A percentile compares a stretch with the other conserved stretches of the same genome.
phyloP scores from a whole-genome alignment of 2,113 vertebrate genomes.

The Australoheros scitulus region DNA sequence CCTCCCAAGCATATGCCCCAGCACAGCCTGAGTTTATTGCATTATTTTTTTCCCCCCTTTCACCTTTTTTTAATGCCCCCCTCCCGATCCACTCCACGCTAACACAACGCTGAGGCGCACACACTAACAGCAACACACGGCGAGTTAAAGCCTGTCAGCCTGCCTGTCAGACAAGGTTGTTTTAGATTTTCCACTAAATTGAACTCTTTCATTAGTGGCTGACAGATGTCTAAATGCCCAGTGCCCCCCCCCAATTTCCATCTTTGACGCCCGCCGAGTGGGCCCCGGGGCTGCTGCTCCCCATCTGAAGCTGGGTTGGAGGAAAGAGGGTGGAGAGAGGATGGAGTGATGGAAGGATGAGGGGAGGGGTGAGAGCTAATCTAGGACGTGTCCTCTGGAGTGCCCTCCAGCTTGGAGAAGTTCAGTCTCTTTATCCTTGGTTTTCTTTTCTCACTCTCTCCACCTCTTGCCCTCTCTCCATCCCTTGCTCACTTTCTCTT shows the following conservation, averaged over 20 bases:
- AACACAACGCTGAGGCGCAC: conserved; percentile 18
- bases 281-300: conserved; percentile 37
- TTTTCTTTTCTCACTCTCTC: conserved; percentile 16
- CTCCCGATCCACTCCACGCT: conserved; percentile 22
- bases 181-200: conserved; percentile 80
- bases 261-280: conserved; percentile 16
- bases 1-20: conserved; percentile 37
- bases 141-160: conserved; percentile 71
- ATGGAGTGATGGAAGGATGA: conserved; percentile 24
- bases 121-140: conserved; percentile 23
- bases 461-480: conserved; percentile 12
- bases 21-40: conserved; percentile 45
- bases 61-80: neutral
- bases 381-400: conserved; percentile 74
- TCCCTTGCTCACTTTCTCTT: neutral
- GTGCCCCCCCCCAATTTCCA: neutral
- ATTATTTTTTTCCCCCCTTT: conserved; percentile 20
- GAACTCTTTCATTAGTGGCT: conserved; percentile 79
- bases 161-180: conserved; percentile 73
- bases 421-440: conserved; percentile 36
- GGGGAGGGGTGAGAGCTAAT: conserved; percentile 56
- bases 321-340: neutral
- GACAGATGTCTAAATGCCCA: conserved; percentile 76
- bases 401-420: conserved; percentile 64
- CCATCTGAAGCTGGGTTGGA: conserved; percentile 30